Evolutionary conservation across 2,797 vertebrate genomes (phyloP).

Genomic region (Sternotherus odoratus): DNA sequence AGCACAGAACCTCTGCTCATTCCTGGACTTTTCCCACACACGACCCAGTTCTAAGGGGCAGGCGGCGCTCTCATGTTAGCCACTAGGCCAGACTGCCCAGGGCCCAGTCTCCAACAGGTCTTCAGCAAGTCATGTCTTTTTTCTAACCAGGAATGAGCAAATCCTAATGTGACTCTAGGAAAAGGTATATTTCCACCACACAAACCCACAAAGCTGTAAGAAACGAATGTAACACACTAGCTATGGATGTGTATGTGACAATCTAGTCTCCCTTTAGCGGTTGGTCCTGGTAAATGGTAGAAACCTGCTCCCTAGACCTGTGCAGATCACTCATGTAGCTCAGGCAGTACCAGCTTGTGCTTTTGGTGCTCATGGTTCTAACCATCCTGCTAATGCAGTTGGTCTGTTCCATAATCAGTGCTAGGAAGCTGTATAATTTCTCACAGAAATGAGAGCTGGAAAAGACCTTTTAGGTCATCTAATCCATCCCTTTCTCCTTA

Average conservation of each 20-base stretch:
- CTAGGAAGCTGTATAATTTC: background rate
- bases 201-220: background rate
- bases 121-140: background rate
- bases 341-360: no score
- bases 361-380: background rate
- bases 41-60: no score
- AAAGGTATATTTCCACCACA: background rate
- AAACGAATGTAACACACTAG: background rate
- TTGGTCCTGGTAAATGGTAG: background rate
- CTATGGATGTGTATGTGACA: background rate
- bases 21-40: no score
- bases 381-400: background rate
- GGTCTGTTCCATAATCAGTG: background rate
- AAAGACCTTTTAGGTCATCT: background rate
- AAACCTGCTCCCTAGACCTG: background rate
- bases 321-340: background rate
- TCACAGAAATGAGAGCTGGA: background rate
- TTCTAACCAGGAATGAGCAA: background rate
- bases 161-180: background rate
- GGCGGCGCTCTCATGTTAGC: no score
- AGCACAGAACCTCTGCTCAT: no score
- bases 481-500: background rate
- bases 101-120: no score
- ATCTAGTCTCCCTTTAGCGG: background rate
- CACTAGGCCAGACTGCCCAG: no score